Base-by-base conservation (phyloP, 2,113 vertebrate species). In the Falcunculus frontatus region DNA sequence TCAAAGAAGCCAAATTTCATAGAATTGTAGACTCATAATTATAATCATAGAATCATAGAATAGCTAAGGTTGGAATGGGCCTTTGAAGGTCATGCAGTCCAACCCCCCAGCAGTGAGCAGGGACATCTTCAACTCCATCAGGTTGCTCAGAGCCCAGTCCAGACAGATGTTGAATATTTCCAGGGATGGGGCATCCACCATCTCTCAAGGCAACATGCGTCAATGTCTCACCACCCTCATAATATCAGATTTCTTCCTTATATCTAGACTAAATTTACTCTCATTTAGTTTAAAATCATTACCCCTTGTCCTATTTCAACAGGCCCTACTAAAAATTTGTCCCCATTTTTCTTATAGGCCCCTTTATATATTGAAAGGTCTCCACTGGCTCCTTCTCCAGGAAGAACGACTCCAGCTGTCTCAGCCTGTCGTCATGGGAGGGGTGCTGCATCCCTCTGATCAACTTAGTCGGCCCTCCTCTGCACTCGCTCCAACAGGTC, bases 401-500 rank as follows among this genome's bases (percentile, higher is more conserved):
- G 37, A 42, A 50, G 33, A 82, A 70, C 0, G 3, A 29, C 27
- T 22, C 10, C 35, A 42, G 4, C 26, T 74, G 23, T 59, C 29
- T 84, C 27, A 23, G 32, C 16, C 7, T 55, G 32, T 35, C 26
- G 41, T 35, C n/a, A 9, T 1, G 7, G 10, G 15, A 70, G 17
- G 79, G 17, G 10, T 46, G 4, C 33, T 84, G 25, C 29, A 65
- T 37, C 20, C 14, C 17, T 52, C 25, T 65, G 25, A 26, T 52
- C 23, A 59, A 27, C 11, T 41, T 18, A 44, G 19, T 7, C 72
- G 9, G 9, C 13, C 15, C 17, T 76, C 26, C 26, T 72, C 29
- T 67, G 37, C 2, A 39, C 22, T 22, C 0, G 0, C 7, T 73
- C 33, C 33, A 29, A 13, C 27, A 44, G 8, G 5, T 32, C 26